These are phyloP conservation scores for Agrotis clavis DNA, from an alignment of 2,888 invertebrate genomes.

Conservation along the genomic window DNA sequence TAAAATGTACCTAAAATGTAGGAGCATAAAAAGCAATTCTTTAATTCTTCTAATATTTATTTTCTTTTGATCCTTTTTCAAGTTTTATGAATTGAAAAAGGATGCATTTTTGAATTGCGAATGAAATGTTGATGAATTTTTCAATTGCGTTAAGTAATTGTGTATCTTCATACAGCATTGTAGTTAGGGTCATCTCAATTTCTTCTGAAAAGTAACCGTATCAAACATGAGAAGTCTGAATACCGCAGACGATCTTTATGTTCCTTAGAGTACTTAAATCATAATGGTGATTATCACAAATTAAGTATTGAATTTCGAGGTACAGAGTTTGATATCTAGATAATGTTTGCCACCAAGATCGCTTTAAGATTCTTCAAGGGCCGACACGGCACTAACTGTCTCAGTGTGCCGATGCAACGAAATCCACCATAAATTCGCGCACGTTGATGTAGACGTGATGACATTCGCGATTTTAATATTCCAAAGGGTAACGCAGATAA, in stretches of 20 bases:
- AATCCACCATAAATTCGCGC: neutral
- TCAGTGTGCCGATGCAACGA: neutral
- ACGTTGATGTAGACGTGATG: neutral
- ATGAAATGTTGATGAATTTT: too few relatives aligned
- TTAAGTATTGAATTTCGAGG: constrained; percentile 70
- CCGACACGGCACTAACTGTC: neutral
- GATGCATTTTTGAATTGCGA: too few relatives aligned
- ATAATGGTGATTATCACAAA: constrained; percentile 71
- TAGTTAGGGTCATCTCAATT: constrained; percentile 28
- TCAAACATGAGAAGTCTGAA: constrained; percentile 41
- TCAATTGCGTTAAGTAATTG: neutral
- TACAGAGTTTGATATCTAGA: constrained; percentile 69
- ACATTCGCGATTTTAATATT: too few relatives aligned
- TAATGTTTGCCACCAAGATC: constrained; percentile 69
- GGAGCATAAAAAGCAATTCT: too few relatives aligned
- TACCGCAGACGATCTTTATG: constrained; percentile 46
- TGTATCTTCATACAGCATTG: neutral
- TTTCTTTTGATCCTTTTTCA: too few relatives aligned
- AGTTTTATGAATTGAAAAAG: too few relatives aligned
- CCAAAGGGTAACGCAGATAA: too few relatives aligned
- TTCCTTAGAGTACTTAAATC: constrained; percentile 52
- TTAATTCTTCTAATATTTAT: too few relatives aligned
- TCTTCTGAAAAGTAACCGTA: constrained; percentile 14
- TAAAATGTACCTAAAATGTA: neutral
- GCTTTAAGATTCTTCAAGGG: constrained; percentile 14